phyloP scores from a whole-genome alignment of 2,888 invertebrate genomes.

The Exocentrus adspersus region DNA sequence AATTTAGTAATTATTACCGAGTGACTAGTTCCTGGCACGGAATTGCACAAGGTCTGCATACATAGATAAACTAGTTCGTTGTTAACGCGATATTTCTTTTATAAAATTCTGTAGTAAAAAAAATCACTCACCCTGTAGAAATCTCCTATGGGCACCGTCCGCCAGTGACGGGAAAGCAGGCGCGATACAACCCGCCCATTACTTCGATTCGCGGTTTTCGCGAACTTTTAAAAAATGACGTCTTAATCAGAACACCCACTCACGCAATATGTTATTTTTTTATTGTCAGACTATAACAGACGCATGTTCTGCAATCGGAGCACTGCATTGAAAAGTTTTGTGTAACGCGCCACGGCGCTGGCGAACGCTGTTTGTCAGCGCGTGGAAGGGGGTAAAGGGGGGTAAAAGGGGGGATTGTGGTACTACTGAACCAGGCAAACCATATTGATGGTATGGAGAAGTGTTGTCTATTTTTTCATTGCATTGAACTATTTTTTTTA shows the following conservation, averaged over 20 bases:
- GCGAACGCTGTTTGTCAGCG: not conserved
- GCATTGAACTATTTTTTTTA: too few species aligned
- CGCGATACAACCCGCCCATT: not conserved
- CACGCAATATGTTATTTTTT: not conserved
- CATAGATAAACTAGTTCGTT: not conserved
- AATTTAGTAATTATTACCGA: not conserved
- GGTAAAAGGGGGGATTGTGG: not conserved
- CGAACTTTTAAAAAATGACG: not conserved
- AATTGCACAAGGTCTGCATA: not conserved
- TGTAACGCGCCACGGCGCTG: conserved; percentile 10
- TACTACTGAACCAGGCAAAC: not conserved
- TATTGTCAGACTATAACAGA: not conserved
- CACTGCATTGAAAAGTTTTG: conserved; percentile 15
- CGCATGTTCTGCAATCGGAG: conserved; percentile 5
- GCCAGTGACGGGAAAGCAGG: not conserved
- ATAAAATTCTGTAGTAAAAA: too few species aligned
- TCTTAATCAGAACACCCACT: not conserved
- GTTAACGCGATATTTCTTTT: too few species aligned
- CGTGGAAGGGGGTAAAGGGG: not conserved
- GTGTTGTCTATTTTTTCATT: too few species aligned
- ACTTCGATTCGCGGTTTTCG: not conserved
- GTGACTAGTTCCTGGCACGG: not conserved
- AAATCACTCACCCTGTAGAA: conserved; percentile 4
- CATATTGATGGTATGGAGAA: not conserved
- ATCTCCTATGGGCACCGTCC: conserved; percentile 2